Evolutionary conservation across 35 echinoderm and acorn worm genomes (phyloP), one percentile per base, ranked within the genome.

Genomic region (Eucidaris tribuloides): DNA sequence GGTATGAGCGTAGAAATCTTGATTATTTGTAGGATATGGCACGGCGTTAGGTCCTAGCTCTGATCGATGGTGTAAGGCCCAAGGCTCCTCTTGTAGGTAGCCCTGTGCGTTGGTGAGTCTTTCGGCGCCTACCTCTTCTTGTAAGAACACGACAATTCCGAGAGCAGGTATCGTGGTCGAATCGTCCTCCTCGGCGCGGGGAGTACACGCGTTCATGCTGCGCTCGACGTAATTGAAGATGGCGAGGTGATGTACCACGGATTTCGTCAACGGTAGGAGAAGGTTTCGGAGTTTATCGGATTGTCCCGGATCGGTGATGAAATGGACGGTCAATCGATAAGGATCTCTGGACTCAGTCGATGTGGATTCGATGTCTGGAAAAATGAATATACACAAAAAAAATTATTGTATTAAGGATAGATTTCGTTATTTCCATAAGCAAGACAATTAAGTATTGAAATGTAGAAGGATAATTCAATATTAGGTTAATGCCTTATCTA

Each of bases 141-240:
- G 81, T 3, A 91, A 58, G 58, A 91, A 91, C 17, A 86, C 56
- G 36, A 91, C 80, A 24, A 91, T 79, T 30, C 65, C 89, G 22
- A 84, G 38, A 39, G 89, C 46, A 0, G 82, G 82, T 34, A 84
- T 91, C 13, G 37, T 83, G 31, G 56, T 81, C 15, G 54, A 41
- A 55, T 89, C 78, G 9, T 80, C 68, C 15, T 74, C 68, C 7
- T 38, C 34, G 4, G 4, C 28, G 30, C 37, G 28, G 1, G 68
- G 68, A 2, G 25, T 2, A n/a, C 9, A 9, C 24, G 11, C 2
- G 20, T 44, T 74, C 7, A 41, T 57, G 35, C 89, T 84, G 22
- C 89, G 81, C 28, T 91, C 89, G 14, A 65, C 89, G 52, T 85
- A 85, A 45, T 91, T 91, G 45, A 91, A 91, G 17, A 91, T 83